A percentile compares a stretch with the other conserved stretches of the same genome.
Conservation (phyloP, 2,113 vertebrate genomes). For the Rissa tridactyla region DNA sequence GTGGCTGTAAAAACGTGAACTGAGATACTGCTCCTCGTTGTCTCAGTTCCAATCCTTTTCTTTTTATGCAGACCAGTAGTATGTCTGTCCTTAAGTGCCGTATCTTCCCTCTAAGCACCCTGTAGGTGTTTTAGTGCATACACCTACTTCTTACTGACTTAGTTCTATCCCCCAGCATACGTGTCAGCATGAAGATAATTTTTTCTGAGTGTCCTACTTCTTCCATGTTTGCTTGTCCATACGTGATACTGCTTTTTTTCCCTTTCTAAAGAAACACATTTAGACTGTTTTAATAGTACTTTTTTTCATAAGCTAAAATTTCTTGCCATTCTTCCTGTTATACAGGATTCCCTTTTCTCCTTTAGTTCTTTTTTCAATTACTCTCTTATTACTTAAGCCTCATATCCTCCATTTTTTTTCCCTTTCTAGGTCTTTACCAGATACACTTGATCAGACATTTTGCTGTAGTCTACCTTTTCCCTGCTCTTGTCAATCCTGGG, state of each 20-base stretch:
- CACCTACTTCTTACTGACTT: not conserved
- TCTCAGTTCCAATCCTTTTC: not conserved
- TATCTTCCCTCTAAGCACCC: not conserved
- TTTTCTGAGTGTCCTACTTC: not conserved
- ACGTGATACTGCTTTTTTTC: not conserved
- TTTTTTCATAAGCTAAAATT: not conserved
- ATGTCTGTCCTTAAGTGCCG: fast-evolving
- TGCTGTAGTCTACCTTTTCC: too few species aligned
- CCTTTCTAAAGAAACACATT: not conserved
- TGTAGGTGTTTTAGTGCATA: not conserved
- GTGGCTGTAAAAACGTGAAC: not conserved
- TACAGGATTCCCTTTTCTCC: not conserved
- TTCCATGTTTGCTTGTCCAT: fast-evolving
- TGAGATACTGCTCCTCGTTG: not conserved
- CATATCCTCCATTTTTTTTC: not conserved
- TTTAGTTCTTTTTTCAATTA: not conserved
- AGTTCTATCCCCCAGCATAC: not conserved
- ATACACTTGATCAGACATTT: too few species aligned
- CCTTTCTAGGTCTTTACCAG: not conserved
- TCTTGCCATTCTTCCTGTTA: not conserved
- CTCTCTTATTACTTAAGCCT: not conserved
- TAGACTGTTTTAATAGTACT: not conserved
- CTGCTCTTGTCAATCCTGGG: not conserved
- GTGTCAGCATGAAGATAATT: not conserved
- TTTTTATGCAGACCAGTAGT: not conserved